Percentiles rank a stretch among this genome's conserved stretches.
Evolutionary conservation across 1,140 invertebrate genomes (phyloP).

Genomic region (Acyrthosiphon pisum): DNA sequence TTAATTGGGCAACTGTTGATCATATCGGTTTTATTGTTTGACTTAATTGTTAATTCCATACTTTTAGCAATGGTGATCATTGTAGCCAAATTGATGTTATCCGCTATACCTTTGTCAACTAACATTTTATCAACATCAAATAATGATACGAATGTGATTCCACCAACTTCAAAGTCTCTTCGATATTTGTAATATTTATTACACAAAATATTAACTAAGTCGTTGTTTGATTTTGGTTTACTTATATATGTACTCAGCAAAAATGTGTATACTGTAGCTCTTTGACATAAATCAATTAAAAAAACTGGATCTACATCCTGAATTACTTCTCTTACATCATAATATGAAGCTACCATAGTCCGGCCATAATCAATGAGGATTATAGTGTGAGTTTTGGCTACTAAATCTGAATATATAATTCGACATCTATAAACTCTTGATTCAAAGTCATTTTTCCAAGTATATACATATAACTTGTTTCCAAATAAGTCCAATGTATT

Average conservation of each 20-base stretch:
- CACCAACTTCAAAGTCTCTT: constrained; percentile 28
- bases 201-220: background rate
- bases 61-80: constrained; percentile 40
- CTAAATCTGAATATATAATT: constrained; percentile 25
- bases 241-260: constrained; percentile 26
- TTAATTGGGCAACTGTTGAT: background rate
- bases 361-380: constrained; percentile 30
- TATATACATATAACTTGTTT: constrained; percentile 32
- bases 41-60: background rate
- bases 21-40: constrained; percentile 8
- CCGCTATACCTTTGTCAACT: background rate
- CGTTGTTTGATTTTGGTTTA: constrained; percentile 33
- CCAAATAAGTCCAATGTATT: constrained; percentile 21
- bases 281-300: constrained; percentile 25
- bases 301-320: background rate
- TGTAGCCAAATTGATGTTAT: background rate
- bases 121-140: background rate
- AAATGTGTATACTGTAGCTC: background rate
- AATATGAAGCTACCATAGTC: constrained; percentile 9
- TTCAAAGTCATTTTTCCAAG: background rate
- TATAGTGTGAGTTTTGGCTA: constrained; percentile 28
- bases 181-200: constrained; percentile 35
- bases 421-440: constrained; percentile 36
- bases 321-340: constrained; percentile 28
- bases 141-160: constrained; percentile 27